A percentile compares a stretch with the other conserved stretches of the same genome.
phyloP scores from a whole-genome alignment of 2,113 vertebrate genomes.

The Chiloscyllium plagiosum region DNA sequence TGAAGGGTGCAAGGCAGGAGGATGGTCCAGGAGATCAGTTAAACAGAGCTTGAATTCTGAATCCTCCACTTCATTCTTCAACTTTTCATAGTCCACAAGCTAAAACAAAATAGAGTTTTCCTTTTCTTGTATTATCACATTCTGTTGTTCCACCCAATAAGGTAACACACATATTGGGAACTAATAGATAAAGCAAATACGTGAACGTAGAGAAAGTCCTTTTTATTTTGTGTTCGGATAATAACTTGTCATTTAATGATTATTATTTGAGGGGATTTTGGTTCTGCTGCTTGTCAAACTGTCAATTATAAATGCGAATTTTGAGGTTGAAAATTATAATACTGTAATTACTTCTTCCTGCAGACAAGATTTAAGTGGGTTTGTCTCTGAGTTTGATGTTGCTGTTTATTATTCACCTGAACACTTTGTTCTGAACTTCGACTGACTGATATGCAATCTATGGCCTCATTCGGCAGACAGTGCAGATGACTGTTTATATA shows the following conservation, averaged over 20 bases:
- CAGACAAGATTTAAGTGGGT: neutral
- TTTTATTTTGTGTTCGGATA: neutral
- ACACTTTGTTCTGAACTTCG: neutral
- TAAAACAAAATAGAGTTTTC: neutral
- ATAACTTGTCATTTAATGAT: neutral
- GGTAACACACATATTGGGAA: neutral
- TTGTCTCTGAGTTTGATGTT: slow-evolving; percentile 24
- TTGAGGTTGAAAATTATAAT: slow-evolving; percentile 24
- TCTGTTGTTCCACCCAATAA: neutral
- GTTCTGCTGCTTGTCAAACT: neutral
- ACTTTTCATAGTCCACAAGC: neutral
- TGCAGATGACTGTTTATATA: slow-evolving; percentile 17
- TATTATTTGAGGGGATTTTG: neutral
- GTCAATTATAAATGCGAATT: neutral
- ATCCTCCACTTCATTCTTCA: neutral
- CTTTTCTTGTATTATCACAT: neutral
- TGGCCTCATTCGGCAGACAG: neutral
- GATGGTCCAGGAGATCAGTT: neutral
- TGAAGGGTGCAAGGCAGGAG: neutral
- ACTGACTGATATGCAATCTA: slow-evolving; percentile 3
- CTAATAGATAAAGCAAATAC: neutral
- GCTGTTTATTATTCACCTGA: neutral
- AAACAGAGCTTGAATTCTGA: neutral
- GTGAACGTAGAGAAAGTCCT: neutral
- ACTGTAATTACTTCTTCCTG: slow-evolving; percentile 21